phyloP scores from a whole-genome alignment of 2,888 invertebrate species.

The Campoletis raptor region DNA sequence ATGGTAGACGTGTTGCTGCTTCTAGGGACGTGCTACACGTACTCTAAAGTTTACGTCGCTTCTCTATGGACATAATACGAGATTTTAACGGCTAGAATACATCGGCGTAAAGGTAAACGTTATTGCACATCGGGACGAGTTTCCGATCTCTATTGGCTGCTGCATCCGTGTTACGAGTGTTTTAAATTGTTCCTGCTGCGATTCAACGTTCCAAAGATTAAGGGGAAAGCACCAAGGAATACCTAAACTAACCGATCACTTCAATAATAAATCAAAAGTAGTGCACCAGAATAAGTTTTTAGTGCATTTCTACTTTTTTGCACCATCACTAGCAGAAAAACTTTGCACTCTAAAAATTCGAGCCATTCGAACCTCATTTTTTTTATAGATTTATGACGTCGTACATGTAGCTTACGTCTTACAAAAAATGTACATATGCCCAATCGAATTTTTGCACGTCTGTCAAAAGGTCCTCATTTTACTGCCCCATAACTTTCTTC shows the following conservation, averaged over 20 bases:
- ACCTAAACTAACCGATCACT: background rate
- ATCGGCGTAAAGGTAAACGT: conserved; percentile 15
- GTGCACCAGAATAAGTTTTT: background rate
- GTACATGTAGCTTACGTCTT: background rate
- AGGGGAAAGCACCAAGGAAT: background rate
- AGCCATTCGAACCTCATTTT: background rate
- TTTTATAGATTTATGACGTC: conserved; percentile 9
- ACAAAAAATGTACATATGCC: conserved; percentile 15
- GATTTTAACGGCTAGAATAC: conserved; percentile 23
- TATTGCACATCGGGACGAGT: background rate
- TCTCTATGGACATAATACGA: background rate
- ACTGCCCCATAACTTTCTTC: background rate
- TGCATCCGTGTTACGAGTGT: background rate
- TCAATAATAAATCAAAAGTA: background rate
- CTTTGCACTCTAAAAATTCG: background rate
- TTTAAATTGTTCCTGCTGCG: conserved; percentile 5
- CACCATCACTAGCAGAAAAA: background rate
- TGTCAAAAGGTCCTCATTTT: background rate
- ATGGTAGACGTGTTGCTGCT: conserved; percentile 18
- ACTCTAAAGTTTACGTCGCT: conserved; percentile 7
- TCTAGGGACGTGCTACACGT: conserved; percentile 19
- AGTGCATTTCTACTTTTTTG: background rate
- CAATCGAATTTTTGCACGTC: conserved; percentile 4
- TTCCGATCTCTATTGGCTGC: conserved; percentile 5
- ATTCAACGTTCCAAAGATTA: background rate